Evolutionary conservation across 2,797 vertebrate species (phyloP).

Genomic region (Anisognathus igniventris): DNA sequence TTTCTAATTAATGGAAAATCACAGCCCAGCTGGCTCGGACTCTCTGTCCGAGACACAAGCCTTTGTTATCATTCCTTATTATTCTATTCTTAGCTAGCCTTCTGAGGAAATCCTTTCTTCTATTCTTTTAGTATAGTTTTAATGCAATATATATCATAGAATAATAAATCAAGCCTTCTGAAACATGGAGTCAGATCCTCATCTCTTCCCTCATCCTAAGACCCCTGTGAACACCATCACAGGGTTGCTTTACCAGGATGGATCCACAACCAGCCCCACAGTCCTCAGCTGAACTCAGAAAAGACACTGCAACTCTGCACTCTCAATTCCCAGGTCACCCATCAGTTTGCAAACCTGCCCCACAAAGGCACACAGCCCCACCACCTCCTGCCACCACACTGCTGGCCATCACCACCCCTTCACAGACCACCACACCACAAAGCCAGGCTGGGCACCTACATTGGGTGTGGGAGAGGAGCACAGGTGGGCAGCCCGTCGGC

Average conservation of each 20-base stretch:
- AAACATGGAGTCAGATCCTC: too few species aligned
- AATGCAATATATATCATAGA: too few species aligned
- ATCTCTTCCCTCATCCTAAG: too few species aligned
- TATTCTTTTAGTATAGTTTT: too few species aligned
- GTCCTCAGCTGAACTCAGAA: neutral
- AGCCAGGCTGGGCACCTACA: constrained; percentile 73
- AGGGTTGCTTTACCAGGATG: neutral
- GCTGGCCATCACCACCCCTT: accelerated
- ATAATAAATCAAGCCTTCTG: too few species aligned
- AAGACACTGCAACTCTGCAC: neutral
- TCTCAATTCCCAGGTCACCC: neutral
- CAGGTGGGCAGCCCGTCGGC: constrained; percentile 92
- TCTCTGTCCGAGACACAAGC: too few species aligned
- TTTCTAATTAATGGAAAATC: too few species aligned
- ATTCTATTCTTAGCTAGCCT: too few species aligned
- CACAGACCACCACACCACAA: neutral
- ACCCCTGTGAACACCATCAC: too few species aligned
- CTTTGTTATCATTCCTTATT: too few species aligned
- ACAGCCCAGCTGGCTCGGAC: too few species aligned
- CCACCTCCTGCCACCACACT: neutral
- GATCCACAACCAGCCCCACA: neutral
- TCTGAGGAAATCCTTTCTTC: too few species aligned
- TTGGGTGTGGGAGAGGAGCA: constrained; percentile 89
- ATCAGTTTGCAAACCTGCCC: neutral
- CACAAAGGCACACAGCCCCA: neutral